Evolutionary conservation across 2,888 invertebrate genomes (phyloP), one percentile per base, ranked within the genome.

Genomic region (Eretmocerus hayati): DNA sequence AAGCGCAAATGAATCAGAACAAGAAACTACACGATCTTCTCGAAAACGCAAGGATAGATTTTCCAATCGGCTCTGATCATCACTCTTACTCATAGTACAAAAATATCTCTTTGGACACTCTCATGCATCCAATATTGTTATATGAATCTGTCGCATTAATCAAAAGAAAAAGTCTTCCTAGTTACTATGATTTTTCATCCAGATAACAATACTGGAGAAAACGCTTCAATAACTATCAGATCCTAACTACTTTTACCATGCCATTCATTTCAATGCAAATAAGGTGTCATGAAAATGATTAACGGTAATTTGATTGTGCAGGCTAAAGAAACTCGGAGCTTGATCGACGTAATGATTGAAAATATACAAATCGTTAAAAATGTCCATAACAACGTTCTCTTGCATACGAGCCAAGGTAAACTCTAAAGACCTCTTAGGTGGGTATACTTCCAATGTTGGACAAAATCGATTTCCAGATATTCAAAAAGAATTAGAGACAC

Each of bases 401-500:
- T 64, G 13, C 67, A 71, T 42, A 68, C 65, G 19, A 66, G 67
- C 57, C 63, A 61, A 62, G 69, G 71, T 71, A 60, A 60, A 39
- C 33, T 19, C 46, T 33, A 5, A 9, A 13, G 5, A 33, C 15
- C 15, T 5, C n/a, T 33, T n/a, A 13, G n/a, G n/a, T n/a, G n/a
- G n/a, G n/a, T n/a, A n/a, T n/a, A n/a, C n/a, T 33, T n/a, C 15
- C 8, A 19, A 19, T 19, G 5, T 19, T 37, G n/a, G 15, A 13
- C 15, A 23, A 38, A 43, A 42, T n/a, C n/a, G n/a, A n/a, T 20
- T 69, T 72, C 44, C 67, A 83, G 82, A 75, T 46, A 69, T 81
- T 62, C 80, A 81, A 68, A 75, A 77, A 54, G 81, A 81, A 65
- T 65, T 83, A 65, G 82, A 83, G 55, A 70, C 71, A 22, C 72